A percentile compares a stretch with the other conserved stretches of the same genome.
phyloP scores from a whole-genome alignment of 1,140 invertebrate species.

The Zeugodacus cucurbitae region DNA sequence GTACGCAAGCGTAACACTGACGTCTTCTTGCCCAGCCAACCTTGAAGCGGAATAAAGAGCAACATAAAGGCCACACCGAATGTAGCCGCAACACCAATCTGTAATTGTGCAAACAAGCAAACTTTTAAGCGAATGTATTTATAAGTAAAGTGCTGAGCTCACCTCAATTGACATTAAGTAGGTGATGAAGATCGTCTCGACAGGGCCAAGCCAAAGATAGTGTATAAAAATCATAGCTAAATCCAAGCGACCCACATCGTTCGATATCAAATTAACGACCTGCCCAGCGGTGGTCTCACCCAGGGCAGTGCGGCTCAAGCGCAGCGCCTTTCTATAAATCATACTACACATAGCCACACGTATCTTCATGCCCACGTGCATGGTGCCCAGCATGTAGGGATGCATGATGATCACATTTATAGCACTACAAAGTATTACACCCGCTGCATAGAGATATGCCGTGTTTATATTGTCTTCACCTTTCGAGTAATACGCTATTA shows the following conservation, averaged over 20 bases:
- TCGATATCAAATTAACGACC: conserved; percentile 92
- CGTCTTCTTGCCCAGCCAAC: conserved; percentile 77
- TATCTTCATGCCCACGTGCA: conserved; percentile 82
- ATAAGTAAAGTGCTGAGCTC: conserved; percentile 61
- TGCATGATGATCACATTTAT: conserved; percentile 80
- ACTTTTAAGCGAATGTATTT: neutral
- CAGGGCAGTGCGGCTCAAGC: conserved; percentile 76
- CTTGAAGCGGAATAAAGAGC: conserved; percentile 87
- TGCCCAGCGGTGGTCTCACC: conserved; percentile 85
- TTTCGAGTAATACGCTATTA: conserved; percentile 76
- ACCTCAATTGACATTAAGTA: conserved; percentile 78
- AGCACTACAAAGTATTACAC: conserved; percentile 76
- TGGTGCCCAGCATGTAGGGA: conserved; percentile 80
- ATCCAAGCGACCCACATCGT: conserved; percentile 84
- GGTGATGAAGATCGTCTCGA: conserved; percentile 81
- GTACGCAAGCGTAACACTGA: conserved; percentile 74
- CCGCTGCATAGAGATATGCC: conserved; percentile 75
- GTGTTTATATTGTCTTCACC: conserved; percentile 65
- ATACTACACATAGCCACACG: conserved; percentile 81
- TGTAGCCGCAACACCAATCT: conserved; percentile 79
- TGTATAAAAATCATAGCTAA: conserved; percentile 76
- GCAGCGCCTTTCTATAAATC: conserved; percentile 83
- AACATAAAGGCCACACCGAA: conserved; percentile 83
- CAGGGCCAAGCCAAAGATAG: conserved; percentile 83
- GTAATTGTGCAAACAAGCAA: conserved; percentile 38